These are phyloP conservation scores for Ditula angustiorana DNA, from an alignment of 2,888 invertebrate species.

Conservation along the genomic window DNA sequence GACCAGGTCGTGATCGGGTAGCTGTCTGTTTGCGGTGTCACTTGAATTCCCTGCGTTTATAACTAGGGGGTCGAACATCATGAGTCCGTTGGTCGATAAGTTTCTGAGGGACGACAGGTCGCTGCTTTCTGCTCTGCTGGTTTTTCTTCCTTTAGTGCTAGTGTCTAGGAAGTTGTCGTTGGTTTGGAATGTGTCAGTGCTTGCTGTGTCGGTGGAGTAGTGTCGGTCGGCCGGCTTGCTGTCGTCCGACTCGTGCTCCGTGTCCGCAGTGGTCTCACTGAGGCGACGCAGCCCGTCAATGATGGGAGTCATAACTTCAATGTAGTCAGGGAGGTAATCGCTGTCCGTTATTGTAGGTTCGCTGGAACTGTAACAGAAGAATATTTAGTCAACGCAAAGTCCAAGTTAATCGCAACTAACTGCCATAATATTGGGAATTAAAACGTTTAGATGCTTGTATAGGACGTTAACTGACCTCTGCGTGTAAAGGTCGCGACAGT, in stretches of 20 bases:
- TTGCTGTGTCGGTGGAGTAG: constrained; percentile 56
- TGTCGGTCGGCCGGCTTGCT: constrained; percentile 51
- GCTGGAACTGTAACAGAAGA: constrained; percentile 67
- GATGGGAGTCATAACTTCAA: constrained; percentile 81
- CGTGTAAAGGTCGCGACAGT: constrained; percentile 87
- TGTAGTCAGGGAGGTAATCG: constrained; percentile 80
- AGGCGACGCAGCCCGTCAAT: constrained; percentile 75
- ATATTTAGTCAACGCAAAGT: no score
- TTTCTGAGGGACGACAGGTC: constrained; percentile 75
- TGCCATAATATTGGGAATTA: no score
- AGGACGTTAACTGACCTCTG: constrained; percentile 60
- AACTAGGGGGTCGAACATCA: constrained; percentile 81
- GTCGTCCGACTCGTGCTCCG: constrained; percentile 51
- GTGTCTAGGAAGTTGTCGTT: constrained; percentile 56
- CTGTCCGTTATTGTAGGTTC: constrained; percentile 73
- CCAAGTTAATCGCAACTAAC: no score
- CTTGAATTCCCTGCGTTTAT: constrained; percentile 72
- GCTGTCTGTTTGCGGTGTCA: constrained; percentile 58
- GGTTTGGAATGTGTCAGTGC: constrained; percentile 71
- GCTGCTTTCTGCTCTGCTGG: constrained; percentile 66
- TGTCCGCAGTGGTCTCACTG: constrained; percentile 56
- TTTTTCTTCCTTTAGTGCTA: constrained; percentile 61
- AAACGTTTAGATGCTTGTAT: no score
- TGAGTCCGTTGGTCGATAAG: constrained; percentile 77
- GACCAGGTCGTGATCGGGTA: constrained; percentile 78